Evolutionary conservation across 2,113 vertebrate genomes (phyloP), one percentile per base, ranked within the genome.

Genomic region (Globicephala melas): DNA sequence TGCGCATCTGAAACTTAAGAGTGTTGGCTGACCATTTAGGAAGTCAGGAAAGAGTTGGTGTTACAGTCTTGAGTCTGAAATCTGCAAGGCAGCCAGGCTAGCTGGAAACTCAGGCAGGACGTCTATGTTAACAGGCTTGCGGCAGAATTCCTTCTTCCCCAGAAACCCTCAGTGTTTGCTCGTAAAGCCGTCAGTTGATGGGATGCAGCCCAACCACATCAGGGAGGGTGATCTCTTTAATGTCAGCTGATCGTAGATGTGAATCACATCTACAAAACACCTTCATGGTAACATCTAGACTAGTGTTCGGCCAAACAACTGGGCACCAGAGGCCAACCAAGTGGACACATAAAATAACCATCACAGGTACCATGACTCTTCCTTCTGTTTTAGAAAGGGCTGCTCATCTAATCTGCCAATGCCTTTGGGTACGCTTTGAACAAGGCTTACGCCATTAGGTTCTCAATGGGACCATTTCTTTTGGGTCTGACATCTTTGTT

Each of bases 311-410:
- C 63, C 28, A 41, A 15, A 58, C 11, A 21, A 6, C 55, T 1
- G 0, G 3, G 3, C 11, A 6, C 47, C 17, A 0, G 1, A 15
- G 67, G 53, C 79, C 6, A 10, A 17, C 25, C 31, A 23, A 3
- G 26, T 0, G 18, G 47, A 31, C n/a, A 36, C n/a, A 1, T 1
- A 8, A 38, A 12, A 33, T 10, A 44, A 1, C 44, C 20, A 2
- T 8, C 65, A 1, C 65, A 0, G 41, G 53, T 0, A 0, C 50
- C 5, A 0, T 3, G 33, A 36, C 20, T 38, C 12, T 21, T 31
- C 44, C 11, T 4, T 5, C 20, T 21, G 4, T 9, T 33, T 44
- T 15, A 31, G 55, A 17, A 65, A 91, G 38, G 1, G 3, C 38
- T 5, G 7, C 60, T 67, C 17, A 1, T 31, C 68, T 6, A 5